A percentile compares a stretch with the other conserved stretches of the same genome.
Evolutionary conservation across 2,113 vertebrate species (phyloP).

Genomic region (Cephalopholis sonnerati): DNA sequence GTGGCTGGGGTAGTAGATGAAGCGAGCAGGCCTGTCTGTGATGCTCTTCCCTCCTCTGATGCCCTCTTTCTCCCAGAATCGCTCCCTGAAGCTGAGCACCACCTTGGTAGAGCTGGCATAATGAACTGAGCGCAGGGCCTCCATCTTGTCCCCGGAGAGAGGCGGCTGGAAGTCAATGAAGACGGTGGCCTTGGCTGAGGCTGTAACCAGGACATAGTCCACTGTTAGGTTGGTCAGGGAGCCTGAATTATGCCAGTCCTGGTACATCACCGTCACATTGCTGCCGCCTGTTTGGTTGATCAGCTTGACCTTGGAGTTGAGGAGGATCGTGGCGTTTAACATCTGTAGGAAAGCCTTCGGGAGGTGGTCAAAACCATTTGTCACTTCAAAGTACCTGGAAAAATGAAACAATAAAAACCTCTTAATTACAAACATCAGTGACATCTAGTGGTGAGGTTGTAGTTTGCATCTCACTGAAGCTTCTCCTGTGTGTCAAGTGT

Average conservation of each 20-base stretch:
- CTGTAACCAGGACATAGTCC: slow-evolving; percentile 83
- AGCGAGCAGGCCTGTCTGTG: slow-evolving; percentile 86
- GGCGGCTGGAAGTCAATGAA: slow-evolving; percentile 85
- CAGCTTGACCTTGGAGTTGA: slow-evolving; percentile 78
- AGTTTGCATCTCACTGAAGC: no score
- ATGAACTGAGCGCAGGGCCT: slow-evolving; percentile 86
- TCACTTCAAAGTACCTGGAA: slow-evolving; percentile 84
- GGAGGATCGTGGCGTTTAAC: slow-evolving; percentile 79
- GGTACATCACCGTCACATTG: slow-evolving; percentile 74
- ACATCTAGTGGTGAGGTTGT: no score
- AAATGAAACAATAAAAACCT: slow-evolving; percentile 3
- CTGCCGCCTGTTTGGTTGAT: slow-evolving; percentile 74
- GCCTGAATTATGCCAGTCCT: slow-evolving; percentile 60
- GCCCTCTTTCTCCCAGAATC: slow-evolving; percentile 88
- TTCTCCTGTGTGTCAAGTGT: no score
- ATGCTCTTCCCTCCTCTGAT: slow-evolving; percentile 85
- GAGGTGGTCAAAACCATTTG: slow-evolving; percentile 81
- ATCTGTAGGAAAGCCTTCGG: slow-evolving; percentile 63
- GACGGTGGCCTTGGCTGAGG: slow-evolving; percentile 85
- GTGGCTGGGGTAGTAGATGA: slow-evolving; percentile 91
- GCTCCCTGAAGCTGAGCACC: slow-evolving; percentile 82
- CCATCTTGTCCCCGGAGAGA: slow-evolving; percentile 80
- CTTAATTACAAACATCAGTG: not conserved
- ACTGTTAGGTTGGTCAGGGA: slow-evolving; percentile 64
- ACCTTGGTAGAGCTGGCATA: slow-evolving; percentile 87